Percentiles rank a stretch among this genome's conserved stretches.
Conservation (phyloP, 2,113 vertebrate species). For the Cryptomyrus ogoouensis region DNA sequence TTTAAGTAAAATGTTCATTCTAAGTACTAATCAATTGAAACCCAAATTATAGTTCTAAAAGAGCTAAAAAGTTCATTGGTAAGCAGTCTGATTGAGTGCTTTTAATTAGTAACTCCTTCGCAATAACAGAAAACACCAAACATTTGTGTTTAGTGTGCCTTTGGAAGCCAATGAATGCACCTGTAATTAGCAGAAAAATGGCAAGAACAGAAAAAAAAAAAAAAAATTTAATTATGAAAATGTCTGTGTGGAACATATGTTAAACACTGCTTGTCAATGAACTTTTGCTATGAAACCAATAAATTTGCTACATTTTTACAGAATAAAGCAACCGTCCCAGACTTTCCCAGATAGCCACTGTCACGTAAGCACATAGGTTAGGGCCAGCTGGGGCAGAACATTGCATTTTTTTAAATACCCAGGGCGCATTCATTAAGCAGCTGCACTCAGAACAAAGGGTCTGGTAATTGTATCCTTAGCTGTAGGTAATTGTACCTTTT, state of each 20-base stretch:
- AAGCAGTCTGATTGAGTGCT: too few relatives aligned
- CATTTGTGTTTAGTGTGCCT: not conserved
- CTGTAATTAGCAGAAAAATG: not conserved
- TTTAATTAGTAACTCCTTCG: too few relatives aligned
- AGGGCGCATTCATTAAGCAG: not conserved
- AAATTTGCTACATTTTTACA: not conserved
- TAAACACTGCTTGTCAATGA: not conserved
- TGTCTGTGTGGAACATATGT: not conserved
- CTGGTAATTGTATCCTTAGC: too few relatives aligned
- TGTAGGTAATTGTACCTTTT: too few relatives aligned
- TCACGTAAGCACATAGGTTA: constrained; percentile 48
- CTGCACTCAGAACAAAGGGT: not conserved
- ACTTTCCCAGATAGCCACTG: constrained; percentile 45
- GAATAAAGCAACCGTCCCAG: not conserved
- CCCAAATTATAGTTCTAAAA: too few relatives aligned
- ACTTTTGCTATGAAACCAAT: not conserved
- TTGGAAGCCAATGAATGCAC: not conserved
- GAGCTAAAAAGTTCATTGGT: too few relatives aligned
- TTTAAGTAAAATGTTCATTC: too few relatives aligned
- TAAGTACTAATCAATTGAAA: too few relatives aligned
- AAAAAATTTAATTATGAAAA: too few relatives aligned
- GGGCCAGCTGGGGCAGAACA: constrained; percentile 46
- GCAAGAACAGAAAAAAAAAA: not conserved
- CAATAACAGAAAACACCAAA: not conserved
- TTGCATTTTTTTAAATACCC: constrained; percentile 20